A percentile compares a stretch with the other conserved stretches of the same genome.
Evolutionary conservation across 2,888 invertebrate genomes (phyloP).

Genomic region (Caenorhabditis sp.): DNA sequence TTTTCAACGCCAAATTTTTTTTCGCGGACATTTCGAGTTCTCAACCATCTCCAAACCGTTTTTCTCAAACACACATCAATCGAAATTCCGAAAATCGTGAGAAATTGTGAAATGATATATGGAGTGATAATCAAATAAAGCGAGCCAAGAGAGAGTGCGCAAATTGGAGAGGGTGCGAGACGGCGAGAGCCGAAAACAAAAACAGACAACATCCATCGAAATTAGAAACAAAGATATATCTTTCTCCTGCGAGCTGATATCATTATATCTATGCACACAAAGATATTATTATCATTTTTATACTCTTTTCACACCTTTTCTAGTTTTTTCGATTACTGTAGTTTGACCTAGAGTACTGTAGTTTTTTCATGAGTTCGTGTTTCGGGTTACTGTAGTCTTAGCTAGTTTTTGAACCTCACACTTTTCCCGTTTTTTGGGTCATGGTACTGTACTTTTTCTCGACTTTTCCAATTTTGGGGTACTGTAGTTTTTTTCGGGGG

Average conservation of each 20-base stretch:
- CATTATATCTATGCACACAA: constrained; percentile 1
- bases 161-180: background rate
- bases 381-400: no score
- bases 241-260: background rate
- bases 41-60: background rate
- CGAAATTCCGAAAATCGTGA: background rate
- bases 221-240: background rate
- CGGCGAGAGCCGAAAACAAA: no score
- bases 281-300: background rate
- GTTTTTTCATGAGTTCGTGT: no score
- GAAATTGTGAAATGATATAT: background rate
- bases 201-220: background rate
- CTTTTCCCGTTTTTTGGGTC: no score
- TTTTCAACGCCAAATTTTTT: no score
- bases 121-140: background rate
- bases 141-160: background rate
- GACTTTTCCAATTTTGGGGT: no score
- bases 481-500: no score
- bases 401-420: no score
- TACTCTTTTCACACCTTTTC: background rate
- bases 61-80: background rate
- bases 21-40: no score
- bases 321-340: background rate
- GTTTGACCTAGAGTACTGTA: no score
- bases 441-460: no score